phyloP scores from a whole-genome alignment of 2,888 invertebrate species.

The Cerceris rybyensis region DNA sequence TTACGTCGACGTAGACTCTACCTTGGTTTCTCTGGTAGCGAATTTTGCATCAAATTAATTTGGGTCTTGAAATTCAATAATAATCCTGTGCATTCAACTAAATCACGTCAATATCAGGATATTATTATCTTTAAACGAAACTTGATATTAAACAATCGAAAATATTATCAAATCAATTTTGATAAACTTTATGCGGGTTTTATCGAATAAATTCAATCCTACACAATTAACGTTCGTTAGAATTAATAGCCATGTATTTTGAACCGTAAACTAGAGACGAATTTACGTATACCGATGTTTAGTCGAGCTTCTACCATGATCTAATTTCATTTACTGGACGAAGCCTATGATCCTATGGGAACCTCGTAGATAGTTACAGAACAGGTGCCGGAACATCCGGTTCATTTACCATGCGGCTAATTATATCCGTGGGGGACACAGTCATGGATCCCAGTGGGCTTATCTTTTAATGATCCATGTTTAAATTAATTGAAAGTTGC shows the following conservation, averaged over 20 bases:
- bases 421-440: slow-evolving; percentile 43
- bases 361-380: slow-evolving; percentile 57
- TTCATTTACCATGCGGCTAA: slow-evolving; percentile 60
- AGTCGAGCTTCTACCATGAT: slow-evolving; percentile 37
- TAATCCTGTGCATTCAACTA: too few relatives aligned
- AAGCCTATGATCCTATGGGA: slow-evolving; percentile 47
- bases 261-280: neutral
- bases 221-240: neutral
- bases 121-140: too few relatives aligned
- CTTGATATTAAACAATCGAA: too few relatives aligned
- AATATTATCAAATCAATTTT: too few relatives aligned
- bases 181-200: too few relatives aligned
- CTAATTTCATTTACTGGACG: slow-evolving; percentile 48
- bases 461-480: slow-evolving; percentile 59
- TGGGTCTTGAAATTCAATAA: too few relatives aligned
- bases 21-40: too few relatives aligned
- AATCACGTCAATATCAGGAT: too few relatives aligned
- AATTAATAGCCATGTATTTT: neutral
- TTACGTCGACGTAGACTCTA: too few relatives aligned
- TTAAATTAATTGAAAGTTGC: slow-evolving; percentile 54
- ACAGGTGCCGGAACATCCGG: slow-evolving; percentile 56
- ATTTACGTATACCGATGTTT: slow-evolving; percentile 38
- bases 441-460: slow-evolving; percentile 41
- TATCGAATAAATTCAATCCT: too few relatives aligned
- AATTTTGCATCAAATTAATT: too few relatives aligned